phyloP scores from a whole-genome alignment of 2,797 vertebrate species.

The Pitangus sulphuratus region DNA sequence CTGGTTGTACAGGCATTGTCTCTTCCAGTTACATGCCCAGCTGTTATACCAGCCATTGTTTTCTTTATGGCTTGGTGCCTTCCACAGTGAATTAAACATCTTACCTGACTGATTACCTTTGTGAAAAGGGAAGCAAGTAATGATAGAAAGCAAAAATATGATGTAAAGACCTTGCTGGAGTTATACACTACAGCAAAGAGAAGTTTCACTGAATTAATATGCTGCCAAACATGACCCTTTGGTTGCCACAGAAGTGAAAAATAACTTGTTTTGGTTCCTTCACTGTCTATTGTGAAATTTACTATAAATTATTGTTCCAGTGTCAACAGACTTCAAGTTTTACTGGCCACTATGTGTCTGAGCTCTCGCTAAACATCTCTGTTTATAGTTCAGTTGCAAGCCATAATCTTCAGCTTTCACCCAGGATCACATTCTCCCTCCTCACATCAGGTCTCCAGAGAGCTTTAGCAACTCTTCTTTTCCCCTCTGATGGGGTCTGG shows the following conservation, averaged over 20 bases:
- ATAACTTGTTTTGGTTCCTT: not conserved
- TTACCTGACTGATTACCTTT: not conserved
- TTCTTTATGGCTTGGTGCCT: not conserved
- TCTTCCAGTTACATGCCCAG: constrained; percentile 18
- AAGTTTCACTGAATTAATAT: not conserved
- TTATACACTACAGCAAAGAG: not conserved
- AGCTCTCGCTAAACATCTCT: not conserved
- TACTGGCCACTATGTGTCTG: not conserved
- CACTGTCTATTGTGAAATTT: not conserved
- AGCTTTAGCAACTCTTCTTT: not conserved
- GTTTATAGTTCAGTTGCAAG: not conserved
- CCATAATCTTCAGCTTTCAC: not conserved
- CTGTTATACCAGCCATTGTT: constrained; percentile 17
- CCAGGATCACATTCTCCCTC: not conserved
- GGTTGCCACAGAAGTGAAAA: not conserved
- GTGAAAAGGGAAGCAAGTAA: not conserved
- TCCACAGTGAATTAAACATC: not conserved
- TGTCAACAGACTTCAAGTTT: not conserved
- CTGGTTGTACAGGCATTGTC: constrained; percentile 4
- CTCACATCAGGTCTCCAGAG: not conserved
- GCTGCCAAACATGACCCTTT: not conserved
- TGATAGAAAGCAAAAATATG: not conserved
- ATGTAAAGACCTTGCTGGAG: not conserved
- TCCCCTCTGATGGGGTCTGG: not conserved
- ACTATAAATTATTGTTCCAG: not conserved